Evolutionary conservation across 2,888 invertebrate species (phyloP).

Genomic region (Spisula subtruncata): DNA sequence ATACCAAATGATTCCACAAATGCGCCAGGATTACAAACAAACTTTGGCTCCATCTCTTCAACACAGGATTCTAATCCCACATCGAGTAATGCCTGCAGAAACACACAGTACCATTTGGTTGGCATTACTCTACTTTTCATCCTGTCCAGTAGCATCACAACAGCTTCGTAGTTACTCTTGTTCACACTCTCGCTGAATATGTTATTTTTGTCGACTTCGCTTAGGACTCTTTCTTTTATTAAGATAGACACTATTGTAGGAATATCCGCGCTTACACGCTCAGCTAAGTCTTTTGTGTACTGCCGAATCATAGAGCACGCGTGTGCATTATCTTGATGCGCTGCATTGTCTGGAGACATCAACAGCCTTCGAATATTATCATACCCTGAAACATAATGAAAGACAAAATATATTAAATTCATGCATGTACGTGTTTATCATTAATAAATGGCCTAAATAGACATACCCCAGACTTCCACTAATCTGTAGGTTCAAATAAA

Average conservation of each 20-base stretch:
- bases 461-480: too few relatives aligned
- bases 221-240: background rate
- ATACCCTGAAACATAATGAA: background rate
- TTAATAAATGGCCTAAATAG: too few relatives aligned
- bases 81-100: slow-evolving; percentile 25
- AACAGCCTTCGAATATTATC: background rate
- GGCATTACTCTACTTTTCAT: slow-evolving; percentile 41
- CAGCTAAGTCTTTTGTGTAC: background rate
- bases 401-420: background rate
- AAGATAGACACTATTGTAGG: background rate
- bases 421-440: too few relatives aligned
- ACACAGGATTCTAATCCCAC: background rate
- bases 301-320: background rate
- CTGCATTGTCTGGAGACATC: background rate
- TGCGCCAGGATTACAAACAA: background rate
- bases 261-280: background rate
- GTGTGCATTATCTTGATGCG: background rate
- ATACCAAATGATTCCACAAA: background rate
- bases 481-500: too few relatives aligned
- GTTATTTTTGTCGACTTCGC: slow-evolving; percentile 2
- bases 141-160: slow-evolving; percentile 35
- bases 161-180: slow-evolving; percentile 14
- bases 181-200: background rate
- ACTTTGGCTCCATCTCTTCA: slow-evolving; percentile 35
- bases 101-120: slow-evolving; percentile 38